Evolutionary conservation across 2,797 vertebrate genomes (phyloP), one percentile per base, ranked within the genome.

Genomic region (Acanthornis magna): DNA sequence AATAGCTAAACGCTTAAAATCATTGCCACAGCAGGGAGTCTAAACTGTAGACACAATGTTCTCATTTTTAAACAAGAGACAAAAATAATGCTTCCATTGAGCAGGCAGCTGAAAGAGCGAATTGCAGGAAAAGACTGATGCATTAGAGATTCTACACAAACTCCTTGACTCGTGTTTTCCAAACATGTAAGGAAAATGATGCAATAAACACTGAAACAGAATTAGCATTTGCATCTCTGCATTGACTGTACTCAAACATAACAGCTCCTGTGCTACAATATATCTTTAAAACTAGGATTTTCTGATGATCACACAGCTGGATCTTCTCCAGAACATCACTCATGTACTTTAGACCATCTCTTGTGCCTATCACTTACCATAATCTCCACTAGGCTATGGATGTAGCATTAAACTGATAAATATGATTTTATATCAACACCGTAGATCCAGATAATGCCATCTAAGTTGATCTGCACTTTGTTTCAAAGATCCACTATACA

Each of bases 361-460:
- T 47, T 68, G 36, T 50, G 51, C 32, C 19, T 30, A 93, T 93
- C 63, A 87, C 81, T 94, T 85, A 79, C 55, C 36, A 47, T 42
- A 62, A 94, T 77, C 43, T 80, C 63, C 30, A 54, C 74, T 74
- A 32, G 17, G 73, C 62, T 92, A 80, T 4, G 34, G 54, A 88
- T 48, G 36, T 43, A 88, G 55, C 79, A 91, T 93, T 95, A 88
- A 93, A 96, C 62, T 77, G 63, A 95, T 68, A 88, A 91, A 89
- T 89, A 83, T 5, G 26, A 38, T 78, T 91, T 95, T 81, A 58
- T 53, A 90, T 93, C 53, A 86, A 53, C 36, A 81, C 29, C 83
- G 67, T 34, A 94, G 70, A 91, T 61, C 18, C 43, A 90, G 62
- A 87, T 67, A 85, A 91, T 38, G 73, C 47, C 91, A 93, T 83